Evolutionary conservation across 2,888 invertebrate genomes (phyloP), one percentile per base, ranked within the genome.

Genomic region (Oscheius sp.): DNA sequence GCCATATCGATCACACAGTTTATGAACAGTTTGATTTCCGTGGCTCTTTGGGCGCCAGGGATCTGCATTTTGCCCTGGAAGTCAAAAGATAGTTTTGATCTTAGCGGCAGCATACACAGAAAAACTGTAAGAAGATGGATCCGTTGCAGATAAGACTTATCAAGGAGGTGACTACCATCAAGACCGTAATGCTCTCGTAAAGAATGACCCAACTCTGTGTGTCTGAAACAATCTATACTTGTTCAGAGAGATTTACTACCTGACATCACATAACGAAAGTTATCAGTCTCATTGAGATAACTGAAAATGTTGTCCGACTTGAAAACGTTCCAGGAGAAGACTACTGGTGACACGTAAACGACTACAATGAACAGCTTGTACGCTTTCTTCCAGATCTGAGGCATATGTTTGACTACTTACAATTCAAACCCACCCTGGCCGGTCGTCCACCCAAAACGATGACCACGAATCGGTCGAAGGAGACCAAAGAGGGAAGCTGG

Each of bases 1-100:
- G 48, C 5, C 7, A 48, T 32, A 4, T 63, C 63, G 10, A 29
- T 21, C 5, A 63, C 47, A 21, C 63, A 48, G 50, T 63, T 63
- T 4, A 37, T n/a, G 48, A 63, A 63, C 4, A 63, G 29, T 11
- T 63, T 63, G 9, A 63, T 63, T 29, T 63, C 63, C 4, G 47
- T 48, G 21, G 48, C 32, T 11, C 48, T 47, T 29, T 63, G 63
- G 13, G 47, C 48, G 29, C 63, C 63, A 29, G 47, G 63, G n/a
- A 63, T 29, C n/a, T 63, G n/a, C 48, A 63, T 47, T 32, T 63
- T 63, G 0, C 63, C 63, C 60, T 60, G 21, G 21, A 60, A 60
- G 35, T 35, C 13, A n/a, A 35, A 7, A 11, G 32, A n/a, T 29
- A 3, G 5, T 33, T 11, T 58, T 2, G 7, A 11, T 7, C 4